phyloP scores from a whole-genome alignment of 1,140 invertebrate genomes.

The Drosophila pseudoobscura region DNA sequence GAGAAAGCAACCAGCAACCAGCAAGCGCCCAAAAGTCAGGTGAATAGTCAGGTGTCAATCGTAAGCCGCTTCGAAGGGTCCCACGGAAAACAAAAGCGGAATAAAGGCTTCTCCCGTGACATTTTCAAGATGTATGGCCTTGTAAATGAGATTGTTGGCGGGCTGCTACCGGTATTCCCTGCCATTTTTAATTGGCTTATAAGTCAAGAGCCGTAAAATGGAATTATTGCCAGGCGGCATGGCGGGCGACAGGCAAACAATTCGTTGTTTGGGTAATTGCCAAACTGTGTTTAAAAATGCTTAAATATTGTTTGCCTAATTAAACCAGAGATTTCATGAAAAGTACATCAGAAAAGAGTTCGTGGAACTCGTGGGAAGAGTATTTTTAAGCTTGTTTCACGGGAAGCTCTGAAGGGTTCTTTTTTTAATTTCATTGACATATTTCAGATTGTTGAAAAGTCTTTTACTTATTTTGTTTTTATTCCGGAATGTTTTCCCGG shows the following conservation, averaged over 20 bases:
- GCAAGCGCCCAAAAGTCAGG: slow-evolving; percentile 27
- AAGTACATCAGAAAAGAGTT: background rate
- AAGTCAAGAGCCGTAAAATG: slow-evolving; percentile 39
- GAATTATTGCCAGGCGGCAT: slow-evolving; percentile 24
- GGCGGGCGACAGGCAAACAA: no score
- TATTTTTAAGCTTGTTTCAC: background rate
- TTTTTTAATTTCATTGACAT: no score
- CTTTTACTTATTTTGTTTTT: no score
- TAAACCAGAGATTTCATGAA: slow-evolving; percentile 16
- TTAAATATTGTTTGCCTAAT: slow-evolving; percentile 10
- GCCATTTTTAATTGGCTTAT: slow-evolving; percentile 48
- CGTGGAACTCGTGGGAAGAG: background rate
- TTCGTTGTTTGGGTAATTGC: slow-evolving; percentile 28
- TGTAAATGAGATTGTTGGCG: slow-evolving; percentile 33
- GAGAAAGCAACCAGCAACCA: slow-evolving; percentile 16
- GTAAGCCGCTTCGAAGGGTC: slow-evolving; percentile 20
- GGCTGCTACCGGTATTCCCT: slow-evolving; percentile 12
- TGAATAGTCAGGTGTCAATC: slow-evolving; percentile 55
- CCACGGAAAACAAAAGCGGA: slow-evolving; percentile 4
- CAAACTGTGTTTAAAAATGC: slow-evolving; percentile 21
- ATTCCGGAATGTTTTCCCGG: background rate
- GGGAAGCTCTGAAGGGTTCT: background rate
- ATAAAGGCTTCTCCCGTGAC: slow-evolving; percentile 18
- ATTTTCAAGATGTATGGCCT: slow-evolving; percentile 30
- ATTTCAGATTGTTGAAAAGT: no score